Evolutionary conservation across 2,888 invertebrate genomes (phyloP).

Genomic region (Eumerus sabulonum): DNA sequence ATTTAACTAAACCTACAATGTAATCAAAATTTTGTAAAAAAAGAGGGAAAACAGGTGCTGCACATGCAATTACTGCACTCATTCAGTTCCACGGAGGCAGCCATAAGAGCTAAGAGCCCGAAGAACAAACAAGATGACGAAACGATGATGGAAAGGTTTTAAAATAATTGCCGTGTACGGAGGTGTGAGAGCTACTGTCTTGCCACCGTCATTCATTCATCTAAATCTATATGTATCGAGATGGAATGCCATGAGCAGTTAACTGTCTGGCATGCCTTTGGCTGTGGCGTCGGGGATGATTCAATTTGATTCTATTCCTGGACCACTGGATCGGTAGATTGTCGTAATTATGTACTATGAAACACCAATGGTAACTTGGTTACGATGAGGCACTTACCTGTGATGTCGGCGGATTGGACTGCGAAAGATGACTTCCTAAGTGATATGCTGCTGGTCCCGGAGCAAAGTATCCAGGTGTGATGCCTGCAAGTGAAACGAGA

Average conservation of each 20-base stretch:
- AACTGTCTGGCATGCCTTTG: slow-evolving; percentile 22
- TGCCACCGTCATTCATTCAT: slow-evolving; percentile 53
- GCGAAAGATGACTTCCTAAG: slow-evolving; percentile 79
- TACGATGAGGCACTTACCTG: slow-evolving; percentile 75
- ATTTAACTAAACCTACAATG: slow-evolving; percentile 51
- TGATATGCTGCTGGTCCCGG: slow-evolving; percentile 79
- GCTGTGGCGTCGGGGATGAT: slow-evolving; percentile 55
- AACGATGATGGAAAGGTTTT: slow-evolving; percentile 65
- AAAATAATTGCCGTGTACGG: slow-evolving; percentile 58
- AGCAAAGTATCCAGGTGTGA: slow-evolving; percentile 79
- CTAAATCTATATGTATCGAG: slow-evolving; percentile 23
- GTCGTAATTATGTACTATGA: slow-evolving; percentile 50
- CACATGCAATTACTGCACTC: slow-evolving; percentile 50
- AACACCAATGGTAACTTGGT: background rate
- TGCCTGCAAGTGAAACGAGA: slow-evolving; percentile 76
- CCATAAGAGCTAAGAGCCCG: slow-evolving; percentile 5
- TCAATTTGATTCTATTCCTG: slow-evolving; percentile 32
- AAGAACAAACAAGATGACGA: slow-evolving; percentile 64
- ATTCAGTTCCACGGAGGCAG: slow-evolving; percentile 19
- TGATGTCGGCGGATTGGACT: slow-evolving; percentile 78
- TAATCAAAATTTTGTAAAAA: slow-evolving; percentile 24
- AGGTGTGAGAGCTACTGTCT: slow-evolving; percentile 62
- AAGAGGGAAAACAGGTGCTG: slow-evolving; percentile 49
- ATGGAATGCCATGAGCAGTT: slow-evolving; percentile 28
- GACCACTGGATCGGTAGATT: slow-evolving; percentile 14